Evolutionary conservation across 2,113 vertebrate species (phyloP), one percentile per base, ranked within the genome.

Genomic region (Eptatretus burgeri): DNA sequence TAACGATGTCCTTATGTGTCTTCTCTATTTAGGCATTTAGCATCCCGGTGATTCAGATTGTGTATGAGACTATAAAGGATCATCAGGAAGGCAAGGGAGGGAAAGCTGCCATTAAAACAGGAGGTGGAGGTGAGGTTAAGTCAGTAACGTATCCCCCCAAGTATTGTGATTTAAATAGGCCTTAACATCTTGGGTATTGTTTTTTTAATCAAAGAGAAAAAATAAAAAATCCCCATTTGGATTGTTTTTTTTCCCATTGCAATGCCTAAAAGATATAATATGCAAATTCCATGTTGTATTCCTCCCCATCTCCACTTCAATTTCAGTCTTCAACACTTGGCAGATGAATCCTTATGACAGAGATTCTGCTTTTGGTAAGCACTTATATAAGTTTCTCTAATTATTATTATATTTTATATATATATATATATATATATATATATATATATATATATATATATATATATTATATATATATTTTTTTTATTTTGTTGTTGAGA

Each of bases 341-440:
- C 91, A 95, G 64, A 98, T 95, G 87, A 98, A 98, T 70, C 91
- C 89, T 0, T 98, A 95, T 67, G 91, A 98, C 51, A 81, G 91
- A 77, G 85, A 85, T 65, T 52, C 81, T 68, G 87, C 89, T 64
- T 96, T 94, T 70, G 91, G 91, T 98, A 74, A 82, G 83, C 77
- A 13, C 62, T 14, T 17, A 5, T 68, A 27, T 13, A 68, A 52
- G 18, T 20, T 14, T 41, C 62, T 49, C 51, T n/a, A n/a, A n/a
- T n/a, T n/a, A n/a, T n/a, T n/a, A n/a, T n/a, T n/a, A n/a, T n/a
- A n/a, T n/a, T n/a, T n/a, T n/a, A n/a, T n/a, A n/a, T n/a, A n/a
- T n/a, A n/a, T n/a, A n/a, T n/a, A n/a, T n/a, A n/a, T n/a, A n/a
- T n/a, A n/a, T n/a, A n/a, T n/a, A n/a, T n/a, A n/a, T n/a, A n/a